Conservation (phyloP, 2,888 invertebrate genomes). For the Vanessa cardui region DNA sequence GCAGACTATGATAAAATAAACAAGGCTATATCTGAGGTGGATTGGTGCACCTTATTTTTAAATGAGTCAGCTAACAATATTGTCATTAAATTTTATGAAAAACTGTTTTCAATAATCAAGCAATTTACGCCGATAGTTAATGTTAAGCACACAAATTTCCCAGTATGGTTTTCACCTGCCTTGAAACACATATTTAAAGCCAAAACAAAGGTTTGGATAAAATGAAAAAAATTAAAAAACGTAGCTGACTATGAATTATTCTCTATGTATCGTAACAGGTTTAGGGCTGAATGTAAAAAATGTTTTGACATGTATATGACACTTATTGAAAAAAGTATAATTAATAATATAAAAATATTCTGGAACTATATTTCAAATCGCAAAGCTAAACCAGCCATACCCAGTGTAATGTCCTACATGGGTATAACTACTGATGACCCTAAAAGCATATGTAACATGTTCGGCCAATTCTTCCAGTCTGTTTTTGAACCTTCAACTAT, state of each 20-base stretch:
- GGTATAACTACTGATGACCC: conserved; percentile 6
- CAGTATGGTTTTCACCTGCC: conserved; percentile 31
- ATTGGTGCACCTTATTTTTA: neutral
- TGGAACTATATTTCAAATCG: conserved; percentile 12
- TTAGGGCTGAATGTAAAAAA: conserved; percentile 26
- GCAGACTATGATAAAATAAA: conserved; percentile 9
- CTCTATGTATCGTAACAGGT: conserved; percentile 28
- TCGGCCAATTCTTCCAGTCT: conserved; percentile 12
- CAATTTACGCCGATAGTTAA: conserved; percentile 22
- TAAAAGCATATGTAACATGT: conserved; percentile 12
- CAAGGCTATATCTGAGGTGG: conserved; percentile 3
- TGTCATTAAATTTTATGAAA: conserved; percentile 27
- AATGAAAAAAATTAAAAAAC: conserved; percentile 36
- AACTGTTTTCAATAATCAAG: conserved; percentile 30
- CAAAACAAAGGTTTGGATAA: conserved; percentile 36
- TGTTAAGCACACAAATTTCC: conserved; percentile 16
- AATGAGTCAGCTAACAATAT: conserved; percentile 1
- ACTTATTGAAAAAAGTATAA: conserved; percentile 27
- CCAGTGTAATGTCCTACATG: conserved; percentile 9
- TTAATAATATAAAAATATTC: conserved; percentile 34
- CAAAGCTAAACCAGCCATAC: conserved; percentile 15
- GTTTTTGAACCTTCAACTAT: conserved; percentile 13
- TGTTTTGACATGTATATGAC: conserved; percentile 29
- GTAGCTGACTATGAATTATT: conserved; percentile 31
- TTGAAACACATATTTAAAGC: conserved; percentile 33